Conservation (phyloP, 2,113 vertebrate genomes). For the Elaphurus davidianus region DNA sequence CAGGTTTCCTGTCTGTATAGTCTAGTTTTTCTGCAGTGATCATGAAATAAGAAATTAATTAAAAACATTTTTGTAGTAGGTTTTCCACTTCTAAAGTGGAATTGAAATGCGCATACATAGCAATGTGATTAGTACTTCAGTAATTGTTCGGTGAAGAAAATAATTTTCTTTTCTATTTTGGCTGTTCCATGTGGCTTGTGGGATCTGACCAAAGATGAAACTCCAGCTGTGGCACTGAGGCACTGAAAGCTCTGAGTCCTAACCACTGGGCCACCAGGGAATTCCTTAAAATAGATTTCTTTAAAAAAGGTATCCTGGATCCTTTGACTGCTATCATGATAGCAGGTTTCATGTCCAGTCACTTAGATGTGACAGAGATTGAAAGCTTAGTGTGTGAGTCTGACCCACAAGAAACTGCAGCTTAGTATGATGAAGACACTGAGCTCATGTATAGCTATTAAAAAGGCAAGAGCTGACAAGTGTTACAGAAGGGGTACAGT, state of each 20-base stretch:
- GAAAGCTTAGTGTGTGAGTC: background rate
- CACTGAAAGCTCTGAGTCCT: background rate
- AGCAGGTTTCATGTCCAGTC: background rate
- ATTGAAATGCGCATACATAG: background rate
- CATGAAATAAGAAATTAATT: background rate
- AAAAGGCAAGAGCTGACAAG: background rate
- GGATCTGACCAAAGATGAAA: background rate
- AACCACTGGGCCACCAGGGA: background rate
- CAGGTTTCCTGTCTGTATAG: background rate
- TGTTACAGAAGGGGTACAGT: background rate
- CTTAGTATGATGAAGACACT: background rate
- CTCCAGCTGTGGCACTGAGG: background rate
- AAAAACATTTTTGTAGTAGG: background rate
- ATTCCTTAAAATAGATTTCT: background rate
- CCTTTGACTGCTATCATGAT: background rate
- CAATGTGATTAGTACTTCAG: background rate
- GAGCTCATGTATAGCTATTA: background rate
- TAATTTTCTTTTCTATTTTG: background rate
- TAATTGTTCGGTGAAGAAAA: conserved; percentile 8
- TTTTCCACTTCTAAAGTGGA: background rate
- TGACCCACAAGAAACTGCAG: background rate
- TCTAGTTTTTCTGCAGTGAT: conserved; percentile 21
- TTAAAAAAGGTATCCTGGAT: background rate
- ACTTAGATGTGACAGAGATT: background rate
- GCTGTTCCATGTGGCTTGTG: background rate